Evolutionary conservation across 2,113 vertebrate genomes (phyloP).

Genomic region (Hystrix brachyura): DNA sequence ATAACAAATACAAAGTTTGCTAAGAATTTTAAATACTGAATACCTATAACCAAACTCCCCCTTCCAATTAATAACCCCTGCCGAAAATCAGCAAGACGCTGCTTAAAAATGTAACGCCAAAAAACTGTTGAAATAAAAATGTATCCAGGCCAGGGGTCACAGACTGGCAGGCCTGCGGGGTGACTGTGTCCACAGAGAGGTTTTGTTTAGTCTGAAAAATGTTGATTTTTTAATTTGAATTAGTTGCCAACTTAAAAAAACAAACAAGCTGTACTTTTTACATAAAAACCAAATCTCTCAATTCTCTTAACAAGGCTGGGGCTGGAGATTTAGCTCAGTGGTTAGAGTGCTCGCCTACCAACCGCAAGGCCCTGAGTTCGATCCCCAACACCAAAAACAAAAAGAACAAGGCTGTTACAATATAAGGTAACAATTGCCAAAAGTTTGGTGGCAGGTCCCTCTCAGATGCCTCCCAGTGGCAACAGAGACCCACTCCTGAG

Average conservation of each 20-base stretch:
- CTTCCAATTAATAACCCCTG: not conserved
- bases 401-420: not conserved
- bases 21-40: constrained; percentile 46
- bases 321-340: too few species aligned
- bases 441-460: not conserved
- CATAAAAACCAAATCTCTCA: constrained; percentile 16
- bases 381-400: not conserved
- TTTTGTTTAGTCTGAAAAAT: constrained; percentile 72
- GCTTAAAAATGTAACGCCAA: constrained; percentile 29
- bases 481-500: not conserved
- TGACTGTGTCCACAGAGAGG: constrained; percentile 38
- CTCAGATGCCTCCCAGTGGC: not conserved
- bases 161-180: not conserved
- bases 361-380: too few species aligned
- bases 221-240: constrained; percentile 63
- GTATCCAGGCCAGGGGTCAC: not conserved
- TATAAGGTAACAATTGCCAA: not conserved
- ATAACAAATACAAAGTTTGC: not conserved
- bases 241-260: constrained; percentile 56
- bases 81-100: not conserved
- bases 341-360: too few species aligned
- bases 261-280: constrained; percentile 28
- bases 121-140: constrained; percentile 36
- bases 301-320: constrained; percentile 1
- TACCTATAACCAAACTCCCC: not conserved